phyloP scores from a whole-genome alignment of 2,888 invertebrate species.

The Criorhina ranunculi region DNA sequence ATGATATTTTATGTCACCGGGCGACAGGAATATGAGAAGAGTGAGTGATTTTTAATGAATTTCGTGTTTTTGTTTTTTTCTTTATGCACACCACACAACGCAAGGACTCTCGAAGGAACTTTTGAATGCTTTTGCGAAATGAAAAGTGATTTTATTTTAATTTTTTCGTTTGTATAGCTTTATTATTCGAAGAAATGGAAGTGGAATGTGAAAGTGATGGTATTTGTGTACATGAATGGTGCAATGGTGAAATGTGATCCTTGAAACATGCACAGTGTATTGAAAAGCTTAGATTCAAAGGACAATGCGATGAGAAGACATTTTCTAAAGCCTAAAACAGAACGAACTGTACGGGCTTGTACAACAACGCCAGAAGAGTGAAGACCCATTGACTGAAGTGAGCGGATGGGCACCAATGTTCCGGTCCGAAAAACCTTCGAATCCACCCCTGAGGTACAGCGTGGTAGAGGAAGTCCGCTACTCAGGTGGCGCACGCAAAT shows the following conservation, averaged over 20 bases:
- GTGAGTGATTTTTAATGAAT: constrained; percentile 75
- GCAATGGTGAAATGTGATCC: background rate
- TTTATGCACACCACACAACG: constrained; percentile 6
- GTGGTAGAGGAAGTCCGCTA: too few species aligned
- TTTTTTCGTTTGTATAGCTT: constrained; percentile 60
- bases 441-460: too few species aligned
- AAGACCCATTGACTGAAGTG: too few species aligned
- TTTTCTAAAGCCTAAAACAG: too few species aligned
- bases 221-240: background rate
- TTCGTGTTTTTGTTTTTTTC: constrained; percentile 64
- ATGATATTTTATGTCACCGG: constrained; percentile 50
- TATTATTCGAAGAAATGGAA: constrained; percentile 25
- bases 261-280: too few species aligned
- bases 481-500: too few species aligned
- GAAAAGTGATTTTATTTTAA: constrained; percentile 74
- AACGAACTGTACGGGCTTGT: too few species aligned
- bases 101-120: constrained; percentile 35
- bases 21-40: constrained; percentile 58
- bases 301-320: too few species aligned
- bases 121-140: constrained; percentile 58
- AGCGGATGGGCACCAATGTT: too few species aligned
- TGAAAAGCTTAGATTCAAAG: too few species aligned
- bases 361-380: too few species aligned
- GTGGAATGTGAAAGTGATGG: constrained; percentile 25
- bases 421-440: too few species aligned